A percentile compares a stretch with the other conserved stretches of the same genome.
Evolutionary conservation across 2,113 vertebrate species (phyloP).

Genomic region (Ctenomys sociabilis): DNA sequence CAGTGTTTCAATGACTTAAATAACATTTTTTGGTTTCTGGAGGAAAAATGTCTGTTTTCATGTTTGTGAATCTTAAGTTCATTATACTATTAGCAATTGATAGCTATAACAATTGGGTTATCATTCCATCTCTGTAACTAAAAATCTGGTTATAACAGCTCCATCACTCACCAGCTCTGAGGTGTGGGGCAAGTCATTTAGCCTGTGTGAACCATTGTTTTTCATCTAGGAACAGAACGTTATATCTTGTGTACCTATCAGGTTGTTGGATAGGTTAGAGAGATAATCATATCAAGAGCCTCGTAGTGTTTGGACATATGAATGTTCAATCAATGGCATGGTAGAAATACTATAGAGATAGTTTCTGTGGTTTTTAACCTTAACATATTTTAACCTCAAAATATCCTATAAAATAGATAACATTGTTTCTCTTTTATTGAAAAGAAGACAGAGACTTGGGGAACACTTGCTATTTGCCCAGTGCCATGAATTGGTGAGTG

Average conservation of each 20-base stretch:
- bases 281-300: background rate
- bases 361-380: background rate
- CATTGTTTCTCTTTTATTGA: background rate
- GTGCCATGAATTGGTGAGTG: background rate
- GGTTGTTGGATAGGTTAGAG: background rate
- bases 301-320: background rate
- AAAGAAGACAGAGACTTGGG: background rate
- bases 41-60: constrained; percentile 55
- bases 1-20: constrained; percentile 70
- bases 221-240: background rate
- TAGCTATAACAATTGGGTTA: background rate
- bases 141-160: background rate
- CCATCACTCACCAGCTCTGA: background rate
- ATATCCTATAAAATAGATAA: background rate
- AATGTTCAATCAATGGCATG: background rate
- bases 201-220: background rate
- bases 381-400: background rate
- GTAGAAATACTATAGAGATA: background rate
- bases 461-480: background rate
- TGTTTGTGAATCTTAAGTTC: background rate
- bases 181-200: background rate
- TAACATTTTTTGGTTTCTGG: constrained; percentile 54
- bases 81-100: background rate
- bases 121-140: background rate
- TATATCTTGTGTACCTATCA: background rate